phyloP scores from a whole-genome alignment of 2,797 vertebrate genomes.

The Pantherophis alleghaniensis region DNA sequence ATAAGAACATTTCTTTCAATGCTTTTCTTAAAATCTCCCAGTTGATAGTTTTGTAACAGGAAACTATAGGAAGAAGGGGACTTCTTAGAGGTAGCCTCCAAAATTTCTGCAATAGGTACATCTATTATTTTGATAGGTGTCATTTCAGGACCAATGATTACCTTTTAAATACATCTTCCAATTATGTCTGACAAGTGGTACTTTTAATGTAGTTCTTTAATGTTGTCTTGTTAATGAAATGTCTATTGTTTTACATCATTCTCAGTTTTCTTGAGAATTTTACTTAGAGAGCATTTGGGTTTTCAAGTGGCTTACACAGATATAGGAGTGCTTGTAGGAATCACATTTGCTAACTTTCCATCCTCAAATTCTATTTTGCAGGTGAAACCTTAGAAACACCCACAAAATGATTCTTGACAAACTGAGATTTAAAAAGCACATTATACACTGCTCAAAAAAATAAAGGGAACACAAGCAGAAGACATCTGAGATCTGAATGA shows the following conservation, averaged over 20 bases:
- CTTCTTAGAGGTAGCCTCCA: neutral
- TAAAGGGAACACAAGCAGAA: no score
- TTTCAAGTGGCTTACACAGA: neutral
- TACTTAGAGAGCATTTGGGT: neutral
- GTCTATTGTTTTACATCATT: neutral
- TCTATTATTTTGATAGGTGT: neutral
- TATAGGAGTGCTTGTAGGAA: neutral
- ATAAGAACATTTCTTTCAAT: neutral
- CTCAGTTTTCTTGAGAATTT: neutral
- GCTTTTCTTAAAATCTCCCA: neutral
- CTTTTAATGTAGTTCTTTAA: neutral
- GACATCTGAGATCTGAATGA: no score
- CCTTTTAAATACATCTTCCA: neutral
- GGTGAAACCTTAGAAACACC: neutral
- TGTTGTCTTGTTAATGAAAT: neutral
- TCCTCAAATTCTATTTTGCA: neutral
- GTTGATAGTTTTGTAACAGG: neutral
- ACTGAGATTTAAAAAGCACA: neutral
- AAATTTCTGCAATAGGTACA: neutral
- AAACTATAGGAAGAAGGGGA: neutral
- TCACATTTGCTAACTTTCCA: neutral
- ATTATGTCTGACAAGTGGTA: neutral
- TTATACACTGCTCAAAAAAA: no score
- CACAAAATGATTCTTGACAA: neutral
- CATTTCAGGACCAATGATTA: neutral